Base-by-base conservation (phyloP, 2,888 invertebrate genomes). In the Ganaspis brasiliensis region DNA sequence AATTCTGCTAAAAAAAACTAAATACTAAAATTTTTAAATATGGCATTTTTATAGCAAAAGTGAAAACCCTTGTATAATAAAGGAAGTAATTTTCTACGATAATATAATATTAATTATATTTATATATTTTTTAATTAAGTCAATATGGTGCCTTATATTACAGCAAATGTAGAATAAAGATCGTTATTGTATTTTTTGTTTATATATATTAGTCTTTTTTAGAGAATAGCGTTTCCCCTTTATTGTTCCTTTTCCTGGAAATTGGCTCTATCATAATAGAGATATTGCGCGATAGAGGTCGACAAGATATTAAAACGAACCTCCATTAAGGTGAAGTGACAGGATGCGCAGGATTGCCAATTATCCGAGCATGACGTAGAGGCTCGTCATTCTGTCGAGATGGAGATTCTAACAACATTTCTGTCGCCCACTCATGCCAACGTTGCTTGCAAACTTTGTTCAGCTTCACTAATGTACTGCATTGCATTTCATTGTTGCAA, bases 401-500 rank as follows among this genome's bases (percentile, higher is more conserved):
- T 73, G 37, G 67, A 79, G 72, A 80, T 79, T 77, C 73, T 78
- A 79, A 83, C 73, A 75, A 79, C 73, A 59, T 80, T 82, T 76
- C 74, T 67, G 67, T 24, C 63, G 73, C 49, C 75, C 61, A 72
- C 70, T 75, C 61, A 74, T 57, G 61, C 24, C 72, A 40, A 45
- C 70, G 57, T 75, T 37, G 52, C 75, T 45, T 40, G 78, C 78
- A 73, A 78, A 76, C 67, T 78, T 74, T 52, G 57, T 72, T 72
- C 75, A 61, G 61, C 5, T 40, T 19, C 37, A 14, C 61, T 61
- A 61, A 61, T 37, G 19, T 21, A 40, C 19, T 21, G 14, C 61
- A 37, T 19, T 61, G 61, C 12, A 40, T 61, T 61, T 63, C 12
- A 63, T 37, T 37, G 63, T 21, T 63, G 1, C 14, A 21, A 4